Evolutionary conservation across 2,888 invertebrate species (phyloP).

Genomic region (Plagodis pulveraria): DNA sequence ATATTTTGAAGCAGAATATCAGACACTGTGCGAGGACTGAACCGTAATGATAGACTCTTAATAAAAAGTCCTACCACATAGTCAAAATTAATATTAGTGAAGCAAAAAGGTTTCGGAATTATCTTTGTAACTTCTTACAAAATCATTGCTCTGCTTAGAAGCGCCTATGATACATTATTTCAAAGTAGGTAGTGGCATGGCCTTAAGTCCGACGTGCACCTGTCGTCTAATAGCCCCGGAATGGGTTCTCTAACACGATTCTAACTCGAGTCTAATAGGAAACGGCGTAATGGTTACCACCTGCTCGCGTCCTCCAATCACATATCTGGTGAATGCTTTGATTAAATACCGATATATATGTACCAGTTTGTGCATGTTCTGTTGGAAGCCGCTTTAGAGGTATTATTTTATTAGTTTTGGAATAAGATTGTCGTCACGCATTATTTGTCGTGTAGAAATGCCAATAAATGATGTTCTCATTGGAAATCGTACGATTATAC

Average conservation of each 20-base stretch:
- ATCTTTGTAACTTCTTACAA: background rate
- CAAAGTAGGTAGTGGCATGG: background rate
- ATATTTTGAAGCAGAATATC: too few relatives aligned
- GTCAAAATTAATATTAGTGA: too few relatives aligned
- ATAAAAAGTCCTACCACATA: too few relatives aligned
- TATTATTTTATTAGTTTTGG: conserved; percentile 19
- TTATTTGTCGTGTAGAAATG: conserved; percentile 2
- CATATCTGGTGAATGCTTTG: conserved; percentile 37
- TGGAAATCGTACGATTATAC: too few relatives aligned
- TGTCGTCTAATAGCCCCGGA: conserved; percentile 73
- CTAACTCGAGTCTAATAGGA: conserved; percentile 77
- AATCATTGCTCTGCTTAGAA: background rate
- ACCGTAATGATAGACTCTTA: too few relatives aligned
- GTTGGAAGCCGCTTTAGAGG: conserved; percentile 10
- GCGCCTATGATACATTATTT: background rate
- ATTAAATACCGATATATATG: conserved; percentile 39
- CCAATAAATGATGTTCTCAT: background rate
- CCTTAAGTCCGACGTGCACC: conserved; percentile 54
- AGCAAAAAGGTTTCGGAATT: too few relatives aligned
- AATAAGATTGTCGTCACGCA: conserved; percentile 3
- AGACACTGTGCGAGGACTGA: too few relatives aligned
- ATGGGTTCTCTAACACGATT: conserved; percentile 63
- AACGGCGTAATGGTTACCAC: conserved; percentile 63
- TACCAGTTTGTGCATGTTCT: conserved; percentile 11
- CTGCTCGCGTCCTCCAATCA: conserved; percentile 63